Percentiles rank a stretch among this genome's conserved stretches.
phyloP scores from a whole-genome alignment of 2,797 vertebrate genomes.

The Cuniculus paca region DNA sequence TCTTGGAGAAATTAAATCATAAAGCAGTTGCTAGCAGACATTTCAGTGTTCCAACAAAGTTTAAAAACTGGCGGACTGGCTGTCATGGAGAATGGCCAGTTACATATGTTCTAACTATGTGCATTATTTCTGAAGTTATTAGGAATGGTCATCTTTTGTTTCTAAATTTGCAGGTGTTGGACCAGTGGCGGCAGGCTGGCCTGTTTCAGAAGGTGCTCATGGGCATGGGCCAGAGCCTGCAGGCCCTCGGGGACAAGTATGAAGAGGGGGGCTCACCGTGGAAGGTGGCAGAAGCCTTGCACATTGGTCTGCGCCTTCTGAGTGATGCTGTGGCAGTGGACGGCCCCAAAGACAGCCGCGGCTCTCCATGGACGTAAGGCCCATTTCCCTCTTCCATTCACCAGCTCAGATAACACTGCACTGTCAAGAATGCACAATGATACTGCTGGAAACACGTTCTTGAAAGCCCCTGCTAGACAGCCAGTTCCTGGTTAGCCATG shows the following conservation, averaged over 20 bases:
- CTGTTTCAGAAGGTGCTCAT: conserved; percentile 67
- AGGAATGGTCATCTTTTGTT: neutral
- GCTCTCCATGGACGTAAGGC: conserved; percentile 77
- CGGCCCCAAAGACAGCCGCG: neutral
- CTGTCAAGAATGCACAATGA: neutral
- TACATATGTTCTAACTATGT: neutral
- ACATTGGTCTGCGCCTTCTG: conserved; percentile 60
- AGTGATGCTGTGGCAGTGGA: conserved; percentile 37
- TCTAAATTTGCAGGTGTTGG: conserved; percentile 78
- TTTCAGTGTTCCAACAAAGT: neutral
- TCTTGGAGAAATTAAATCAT: neutral
- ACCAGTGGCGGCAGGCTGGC: conserved; percentile 69
- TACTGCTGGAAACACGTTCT: neutral
- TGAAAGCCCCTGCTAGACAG: neutral
- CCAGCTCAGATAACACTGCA: neutral
- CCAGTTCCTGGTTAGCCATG: neutral
- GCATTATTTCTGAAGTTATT: neutral
- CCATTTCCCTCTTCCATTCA: neutral
- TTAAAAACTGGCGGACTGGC: neutral
- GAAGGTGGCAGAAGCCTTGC: conserved; percentile 63
- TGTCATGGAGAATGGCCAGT: neutral
- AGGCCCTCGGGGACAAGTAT: conserved; percentile 49
- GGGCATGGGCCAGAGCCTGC: conserved; percentile 32
- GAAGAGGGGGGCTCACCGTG: neutral
- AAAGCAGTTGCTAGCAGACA: neutral